Evolutionary conservation across 2,888 invertebrate genomes (phyloP).

Genomic region (Lampropteryx suffumata): DNA sequence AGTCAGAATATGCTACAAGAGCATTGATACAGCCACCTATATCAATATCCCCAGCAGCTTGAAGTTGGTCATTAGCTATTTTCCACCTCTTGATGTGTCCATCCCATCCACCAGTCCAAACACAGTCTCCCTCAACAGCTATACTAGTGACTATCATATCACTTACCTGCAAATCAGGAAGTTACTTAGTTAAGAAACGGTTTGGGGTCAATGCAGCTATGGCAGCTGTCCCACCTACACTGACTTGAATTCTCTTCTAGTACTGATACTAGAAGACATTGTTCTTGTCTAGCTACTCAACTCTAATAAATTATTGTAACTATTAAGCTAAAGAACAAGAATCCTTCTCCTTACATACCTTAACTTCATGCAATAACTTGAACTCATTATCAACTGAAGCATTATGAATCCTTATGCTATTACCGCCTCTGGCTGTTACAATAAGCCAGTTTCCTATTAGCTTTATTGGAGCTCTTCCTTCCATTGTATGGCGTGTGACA

Average conservation of each 20-base stretch:
- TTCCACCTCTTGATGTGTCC: conserved; percentile 76
- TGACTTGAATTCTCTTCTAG: too few species aligned
- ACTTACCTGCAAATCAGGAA: conserved; percentile 55
- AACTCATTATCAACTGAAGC: conserved; percentile 70
- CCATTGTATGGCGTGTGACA: conserved; percentile 76
- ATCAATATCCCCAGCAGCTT: conserved; percentile 60
- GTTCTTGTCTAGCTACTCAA: too few species aligned
- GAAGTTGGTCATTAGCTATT: conserved; percentile 55
- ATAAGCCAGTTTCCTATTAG: conserved; percentile 73
- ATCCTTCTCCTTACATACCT: conserved; percentile 52
- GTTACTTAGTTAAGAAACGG: not conserved
- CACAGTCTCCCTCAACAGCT: conserved; percentile 60
- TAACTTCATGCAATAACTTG: conserved; percentile 76
- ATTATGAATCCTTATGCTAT: conserved; percentile 79
- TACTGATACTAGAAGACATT: too few species aligned
- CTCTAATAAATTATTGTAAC: too few species aligned
- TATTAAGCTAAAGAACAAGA: not conserved
- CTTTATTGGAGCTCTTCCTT: conserved; percentile 82
- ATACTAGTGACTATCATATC: conserved; percentile 79
- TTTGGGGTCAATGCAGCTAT: too few species aligned
- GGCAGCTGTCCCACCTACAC: too few species aligned
- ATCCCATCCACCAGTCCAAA: conserved; percentile 83
- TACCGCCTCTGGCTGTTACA: conserved; percentile 77
- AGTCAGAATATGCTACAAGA: conserved; percentile 45
- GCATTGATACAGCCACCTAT: conserved; percentile 67